These are phyloP conservation scores for Leptobrachium leishanense DNA, from an alignment of 2,113 vertebrate species.

Conservation along the genomic window DNA sequence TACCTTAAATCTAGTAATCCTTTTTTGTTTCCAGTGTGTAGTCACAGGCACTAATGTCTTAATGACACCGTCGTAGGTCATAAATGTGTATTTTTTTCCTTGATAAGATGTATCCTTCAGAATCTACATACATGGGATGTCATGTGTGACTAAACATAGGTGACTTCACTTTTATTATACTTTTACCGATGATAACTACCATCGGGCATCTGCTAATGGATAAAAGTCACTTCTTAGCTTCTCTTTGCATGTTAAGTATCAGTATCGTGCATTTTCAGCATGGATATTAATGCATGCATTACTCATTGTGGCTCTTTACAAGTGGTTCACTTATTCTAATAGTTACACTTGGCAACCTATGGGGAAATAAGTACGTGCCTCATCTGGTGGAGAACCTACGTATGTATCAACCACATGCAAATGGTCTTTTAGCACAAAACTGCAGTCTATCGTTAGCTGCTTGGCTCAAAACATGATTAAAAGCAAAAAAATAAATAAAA, in stretches of 20 bases:
- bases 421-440: no score
- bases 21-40: not conserved
- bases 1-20: not conserved
- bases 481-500: no score
- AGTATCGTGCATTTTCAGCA: not conserved
- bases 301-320: not conserved
- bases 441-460: no score
- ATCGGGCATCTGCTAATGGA: not conserved
- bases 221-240: not conserved
- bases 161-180: no score
- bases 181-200: not conserved
- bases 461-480: no score
- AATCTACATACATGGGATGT: not conserved
- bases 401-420: not conserved
- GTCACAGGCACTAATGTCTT: not conserved
- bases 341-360: not conserved
- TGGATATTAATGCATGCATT: conserved; percentile 12
- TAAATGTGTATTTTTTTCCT: not conserved
- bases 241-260: conserved; percentile 15
- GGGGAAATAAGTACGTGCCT: conserved; percentile 23
- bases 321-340: conserved; percentile 11
- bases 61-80: not conserved
- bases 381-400: conserved; percentile 33
- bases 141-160: not conserved
- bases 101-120: not conserved